Conservation (phyloP, 2,797 vertebrate species). For the Megaceryle alcyon region DNA sequence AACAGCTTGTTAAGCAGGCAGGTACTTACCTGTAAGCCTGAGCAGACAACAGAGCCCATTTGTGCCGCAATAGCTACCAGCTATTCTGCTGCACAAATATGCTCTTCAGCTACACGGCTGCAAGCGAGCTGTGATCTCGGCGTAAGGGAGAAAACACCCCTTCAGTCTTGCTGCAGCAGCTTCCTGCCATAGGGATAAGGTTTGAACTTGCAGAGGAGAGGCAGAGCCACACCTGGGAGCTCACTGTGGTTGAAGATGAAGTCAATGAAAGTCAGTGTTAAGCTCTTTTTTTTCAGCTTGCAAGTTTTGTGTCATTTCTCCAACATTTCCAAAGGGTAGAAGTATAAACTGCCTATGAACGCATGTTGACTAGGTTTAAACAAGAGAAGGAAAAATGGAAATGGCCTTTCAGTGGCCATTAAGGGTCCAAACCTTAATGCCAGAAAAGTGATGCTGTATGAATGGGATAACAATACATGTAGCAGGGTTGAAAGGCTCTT, state of each 20-base stretch:
- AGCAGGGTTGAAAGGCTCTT: not conserved
- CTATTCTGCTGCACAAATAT: not conserved
- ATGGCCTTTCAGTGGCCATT: not conserved
- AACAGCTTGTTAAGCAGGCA: slow-evolving; percentile 25
- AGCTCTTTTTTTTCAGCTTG: not conserved
- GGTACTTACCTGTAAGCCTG: slow-evolving; percentile 11
- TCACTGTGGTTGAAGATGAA: not conserved
- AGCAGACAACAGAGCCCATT: not conserved
- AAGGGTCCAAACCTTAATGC: not conserved
- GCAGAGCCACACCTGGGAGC: not conserved
- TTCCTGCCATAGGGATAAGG: not conserved
- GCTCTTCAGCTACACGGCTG: not conserved
- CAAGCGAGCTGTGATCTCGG: not conserved
- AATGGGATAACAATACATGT: not conserved
- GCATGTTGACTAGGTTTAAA: not conserved
- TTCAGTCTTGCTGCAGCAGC: not conserved
- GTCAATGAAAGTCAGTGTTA: not conserved
- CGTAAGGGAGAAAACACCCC: not conserved
- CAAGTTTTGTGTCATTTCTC: not conserved
- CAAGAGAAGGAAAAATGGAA: not conserved
- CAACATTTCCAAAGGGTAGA: not conserved
- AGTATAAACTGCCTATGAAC: not conserved
- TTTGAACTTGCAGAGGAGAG: not conserved
- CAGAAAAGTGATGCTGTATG: not conserved
- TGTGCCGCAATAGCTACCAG: slow-evolving; percentile 1